A percentile compares a stretch with the other conserved stretches of the same genome.
phyloP scores from a whole-genome alignment of 2,888 invertebrate species.

The Aleiodes testaceus region DNA sequence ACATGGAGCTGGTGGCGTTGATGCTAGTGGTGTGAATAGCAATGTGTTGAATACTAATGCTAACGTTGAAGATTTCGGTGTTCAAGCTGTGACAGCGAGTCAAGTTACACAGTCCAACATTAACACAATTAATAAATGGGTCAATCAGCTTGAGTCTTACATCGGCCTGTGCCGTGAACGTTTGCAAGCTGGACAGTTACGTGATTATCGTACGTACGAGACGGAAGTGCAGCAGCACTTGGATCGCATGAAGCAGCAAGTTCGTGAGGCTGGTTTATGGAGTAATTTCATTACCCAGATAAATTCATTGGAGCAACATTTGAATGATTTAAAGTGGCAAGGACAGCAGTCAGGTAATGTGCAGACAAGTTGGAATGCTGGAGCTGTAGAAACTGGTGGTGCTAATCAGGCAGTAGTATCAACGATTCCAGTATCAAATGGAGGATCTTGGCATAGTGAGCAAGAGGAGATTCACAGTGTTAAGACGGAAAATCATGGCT shows the following conservation, averaged over 20 bases:
- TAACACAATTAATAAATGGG: background rate
- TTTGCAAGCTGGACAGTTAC: constrained; percentile 8
- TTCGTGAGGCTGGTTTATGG: constrained; percentile 17
- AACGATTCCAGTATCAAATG: background rate
- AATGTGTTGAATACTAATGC: background rate
- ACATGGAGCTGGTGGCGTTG: constrained; percentile 41
- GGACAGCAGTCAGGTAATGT: constrained; percentile 1
- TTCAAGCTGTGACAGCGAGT: constrained; percentile 36
- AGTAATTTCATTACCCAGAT: constrained; percentile 8
- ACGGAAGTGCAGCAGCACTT: constrained; percentile 15
- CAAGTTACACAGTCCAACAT: constrained; percentile 32
- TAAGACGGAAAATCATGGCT: background rate
- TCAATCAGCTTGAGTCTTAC: constrained; percentile 3
- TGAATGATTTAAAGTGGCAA: constrained; percentile 16
- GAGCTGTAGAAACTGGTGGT: background rate
- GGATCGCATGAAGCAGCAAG: constrained; percentile 15
- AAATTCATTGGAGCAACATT: background rate
- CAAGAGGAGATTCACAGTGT: background rate
- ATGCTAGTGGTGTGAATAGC: background rate
- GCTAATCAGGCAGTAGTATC: background rate
- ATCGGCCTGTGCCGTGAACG: constrained; percentile 10
- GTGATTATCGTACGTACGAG: constrained; percentile 21
- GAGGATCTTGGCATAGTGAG: background rate
- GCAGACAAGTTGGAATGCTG: background rate
- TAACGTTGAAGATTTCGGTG: constrained; percentile 58